phyloP scores from a whole-genome alignment of 2,113 vertebrate species.

The Rhizomys pruinosus region DNA sequence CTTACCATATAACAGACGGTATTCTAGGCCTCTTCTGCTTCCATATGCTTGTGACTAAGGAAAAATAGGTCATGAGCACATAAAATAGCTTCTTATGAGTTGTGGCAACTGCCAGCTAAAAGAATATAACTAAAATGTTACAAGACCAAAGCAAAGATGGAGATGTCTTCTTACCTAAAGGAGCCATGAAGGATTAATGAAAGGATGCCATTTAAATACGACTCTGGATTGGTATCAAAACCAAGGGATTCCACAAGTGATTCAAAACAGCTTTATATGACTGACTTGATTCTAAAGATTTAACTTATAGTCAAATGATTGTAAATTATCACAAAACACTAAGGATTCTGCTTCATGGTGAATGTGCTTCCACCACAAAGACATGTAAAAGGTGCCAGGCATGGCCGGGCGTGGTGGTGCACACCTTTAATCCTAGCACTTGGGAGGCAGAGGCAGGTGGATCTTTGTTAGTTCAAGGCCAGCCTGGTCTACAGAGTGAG shows the following conservation, averaged over 20 bases:
- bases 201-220: constrained; percentile 2
- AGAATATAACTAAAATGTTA: neutral
- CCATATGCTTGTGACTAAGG: neutral
- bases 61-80: constrained; percentile 4
- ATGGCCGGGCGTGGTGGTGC: too few species aligned
- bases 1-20: neutral
- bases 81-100: neutral
- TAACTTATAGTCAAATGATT: constrained; percentile 2
- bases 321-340: neutral
- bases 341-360: neutral
- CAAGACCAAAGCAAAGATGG: neutral
- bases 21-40: neutral
- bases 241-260: neutral
- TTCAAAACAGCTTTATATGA: neutral
- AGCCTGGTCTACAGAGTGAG: too few species aligned
- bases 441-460: too few species aligned
- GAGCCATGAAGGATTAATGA: neutral
- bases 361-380: neutral
- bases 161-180: constrained; percentile 5
- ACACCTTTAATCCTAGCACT: too few species aligned
- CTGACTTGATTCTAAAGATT: constrained; percentile 1
- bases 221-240: neutral
- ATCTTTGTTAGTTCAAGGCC: too few species aligned
- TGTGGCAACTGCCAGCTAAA: neutral
- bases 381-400: neutral